Base-by-base conservation (phyloP, 2,888 invertebrate species). In the Drosophila affinis region DNA sequence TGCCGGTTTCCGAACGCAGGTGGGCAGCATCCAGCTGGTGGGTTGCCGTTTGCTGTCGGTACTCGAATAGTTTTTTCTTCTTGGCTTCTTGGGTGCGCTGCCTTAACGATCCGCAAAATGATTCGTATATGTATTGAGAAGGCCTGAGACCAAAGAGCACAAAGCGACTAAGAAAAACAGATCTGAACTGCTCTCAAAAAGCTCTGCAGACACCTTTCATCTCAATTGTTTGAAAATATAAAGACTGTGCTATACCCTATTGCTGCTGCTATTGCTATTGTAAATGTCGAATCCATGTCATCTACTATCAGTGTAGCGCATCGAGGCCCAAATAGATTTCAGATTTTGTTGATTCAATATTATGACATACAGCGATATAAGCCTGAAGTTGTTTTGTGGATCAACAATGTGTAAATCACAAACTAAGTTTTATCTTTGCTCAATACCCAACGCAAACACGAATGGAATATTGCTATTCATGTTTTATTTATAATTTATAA, bases 401-500 rank as follows among this genome's bases (percentile, higher is more conserved):
- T 64, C 53, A 52, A 29, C 62, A 64, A 64, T 39, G 45, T 9
- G 51, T n/a, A 44, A 62, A 67, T 53, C 39, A 51, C 57, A 49
- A 34, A 67, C 46, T 52, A 52, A 55, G n/a, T 7, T 14, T 39
- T 39, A 45, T 27, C 46, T 77, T 77, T 85, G 53, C 59, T 76
- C 51, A 80, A 81, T 79, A 72, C 58, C 52, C 49, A 62, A 75
- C 47, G 39, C 55, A 80, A 74, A 82, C 69, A 70, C 64, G 53
- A 68, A 70, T 55, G 49, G 51, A 67, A 51, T 65, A 72, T 71
- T 67, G 70, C 70, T 72, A 73, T 82, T 77, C 87, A 84, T 80
- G 82, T 87, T 84, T 84, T 87, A 87, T 84, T 84, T 84, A 87
- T 87, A 75, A 82, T 74, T 87, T 87, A 87, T 80, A 76, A 84